Evolutionary conservation across 2,797 vertebrate genomes (phyloP).

Genomic region (Gorsachius magnificus): DNA sequence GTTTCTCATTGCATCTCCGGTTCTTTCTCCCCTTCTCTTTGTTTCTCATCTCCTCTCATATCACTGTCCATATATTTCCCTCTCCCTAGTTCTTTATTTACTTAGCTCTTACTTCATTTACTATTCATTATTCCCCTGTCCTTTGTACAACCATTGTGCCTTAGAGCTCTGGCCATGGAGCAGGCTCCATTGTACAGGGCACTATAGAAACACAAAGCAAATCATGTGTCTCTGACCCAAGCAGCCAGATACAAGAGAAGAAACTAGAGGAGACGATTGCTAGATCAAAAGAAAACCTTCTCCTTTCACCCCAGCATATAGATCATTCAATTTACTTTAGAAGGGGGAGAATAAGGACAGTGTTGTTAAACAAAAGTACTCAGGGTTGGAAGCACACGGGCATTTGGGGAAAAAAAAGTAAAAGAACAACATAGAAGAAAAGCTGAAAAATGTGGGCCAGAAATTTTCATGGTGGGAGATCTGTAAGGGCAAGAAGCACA

Average conservation of each 20-base stretch:
- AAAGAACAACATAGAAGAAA: background rate
- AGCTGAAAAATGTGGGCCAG: background rate
- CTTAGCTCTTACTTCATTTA: constrained; percentile 6
- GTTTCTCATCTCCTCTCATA: background rate
- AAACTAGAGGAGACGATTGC: background rate
- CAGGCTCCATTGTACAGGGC: background rate
- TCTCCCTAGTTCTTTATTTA: constrained; percentile 7
- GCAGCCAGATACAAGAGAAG: constrained; percentile 4
- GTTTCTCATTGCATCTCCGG: background rate
- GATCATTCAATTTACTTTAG: background rate
- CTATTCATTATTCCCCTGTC: constrained; percentile 23
- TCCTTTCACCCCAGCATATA: constrained; percentile 8
- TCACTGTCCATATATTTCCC: background rate
- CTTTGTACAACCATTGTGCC: background rate
- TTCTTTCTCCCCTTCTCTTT: background rate
- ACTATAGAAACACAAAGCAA: constrained; percentile 17
- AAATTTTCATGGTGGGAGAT: background rate
- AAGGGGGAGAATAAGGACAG: background rate
- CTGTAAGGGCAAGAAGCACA: background rate
- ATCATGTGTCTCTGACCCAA: constrained; percentile 22
- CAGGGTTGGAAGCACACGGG: background rate
- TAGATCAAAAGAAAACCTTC: constrained; percentile 26
- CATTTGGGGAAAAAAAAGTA: fast-evolving
- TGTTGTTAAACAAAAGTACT: background rate
- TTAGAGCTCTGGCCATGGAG: background rate